Evolutionary conservation across 2,888 invertebrate genomes (phyloP).

Genomic region (Caenorhabditis zanzibari): DNA sequence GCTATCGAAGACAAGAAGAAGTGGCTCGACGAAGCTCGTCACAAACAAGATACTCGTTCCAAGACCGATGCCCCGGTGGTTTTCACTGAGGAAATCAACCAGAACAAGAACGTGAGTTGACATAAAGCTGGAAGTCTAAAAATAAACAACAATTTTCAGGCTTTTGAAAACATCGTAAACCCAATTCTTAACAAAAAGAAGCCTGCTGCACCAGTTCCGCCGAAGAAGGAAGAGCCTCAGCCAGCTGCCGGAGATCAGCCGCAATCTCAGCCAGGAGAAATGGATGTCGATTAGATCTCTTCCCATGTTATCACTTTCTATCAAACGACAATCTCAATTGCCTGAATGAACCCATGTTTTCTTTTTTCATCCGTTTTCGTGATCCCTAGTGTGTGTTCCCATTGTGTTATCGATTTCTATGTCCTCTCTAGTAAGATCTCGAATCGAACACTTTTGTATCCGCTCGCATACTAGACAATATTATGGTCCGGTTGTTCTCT

Average conservation of each 20-base stretch:
- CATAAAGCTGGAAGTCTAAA: neutral
- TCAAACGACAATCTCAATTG: conserved; percentile 11
- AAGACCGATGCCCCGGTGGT: conserved; percentile 77
- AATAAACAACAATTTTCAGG: conserved; percentile 83
- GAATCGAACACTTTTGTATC: conserved; percentile 35
- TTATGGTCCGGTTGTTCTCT: conserved; percentile 38
- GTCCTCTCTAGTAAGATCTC: conserved; percentile 64
- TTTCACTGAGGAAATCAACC: conserved; percentile 88
- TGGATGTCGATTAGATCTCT: conserved; percentile 68
- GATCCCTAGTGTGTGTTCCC: conserved; percentile 46
- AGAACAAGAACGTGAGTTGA: conserved; percentile 88
- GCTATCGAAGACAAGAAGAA: conserved; percentile 88
- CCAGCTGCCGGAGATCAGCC: conserved; percentile 59
- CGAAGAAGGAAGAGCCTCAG: conserved; percentile 68
- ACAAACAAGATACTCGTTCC: conserved; percentile 85
- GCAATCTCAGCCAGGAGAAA: conserved; percentile 48
- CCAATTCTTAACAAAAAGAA: conserved; percentile 94
- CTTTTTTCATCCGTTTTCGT: conserved; percentile 40
- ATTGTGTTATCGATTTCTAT: conserved; percentile 26
- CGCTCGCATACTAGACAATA: conserved; percentile 40
- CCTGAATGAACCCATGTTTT: conserved; percentile 21
- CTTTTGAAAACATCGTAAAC: conserved; percentile 86
- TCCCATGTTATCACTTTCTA: conserved; percentile 4
- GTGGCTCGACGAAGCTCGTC: conserved; percentile 91
- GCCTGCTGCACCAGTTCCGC: conserved; percentile 87